These are phyloP conservation scores for Osmoderma eremita DNA, from an alignment of 2,888 invertebrate genomes.

Conservation along the genomic window DNA sequence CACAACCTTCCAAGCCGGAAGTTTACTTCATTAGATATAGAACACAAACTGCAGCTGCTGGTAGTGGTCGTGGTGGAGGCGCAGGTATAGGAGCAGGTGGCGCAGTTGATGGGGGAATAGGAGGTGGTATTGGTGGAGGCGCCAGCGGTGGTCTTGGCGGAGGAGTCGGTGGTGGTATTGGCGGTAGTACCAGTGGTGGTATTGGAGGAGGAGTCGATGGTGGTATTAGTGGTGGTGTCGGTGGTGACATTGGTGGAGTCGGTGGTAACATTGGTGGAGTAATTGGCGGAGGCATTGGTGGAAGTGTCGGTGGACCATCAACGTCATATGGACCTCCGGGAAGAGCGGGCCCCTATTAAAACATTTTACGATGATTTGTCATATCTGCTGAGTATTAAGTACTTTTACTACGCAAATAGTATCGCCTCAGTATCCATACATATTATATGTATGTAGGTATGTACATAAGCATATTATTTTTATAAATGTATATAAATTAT, in stretches of 20 bases:
- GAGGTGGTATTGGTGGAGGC: slow-evolving; percentile 59
- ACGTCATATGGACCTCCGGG: slow-evolving; percentile 61
- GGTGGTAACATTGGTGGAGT: slow-evolving; percentile 58
- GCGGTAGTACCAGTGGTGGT: no score
- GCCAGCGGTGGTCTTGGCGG: slow-evolving; percentile 56
- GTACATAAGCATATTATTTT: slow-evolving; percentile 33
- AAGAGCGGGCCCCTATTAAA: slow-evolving; percentile 60
- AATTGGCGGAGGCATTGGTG: slow-evolving; percentile 50
- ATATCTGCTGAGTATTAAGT: slow-evolving; percentile 6
- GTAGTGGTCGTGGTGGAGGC: slow-evolving; percentile 61
- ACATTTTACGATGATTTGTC: slow-evolving; percentile 37
- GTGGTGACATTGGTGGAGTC: slow-evolving; percentile 56
- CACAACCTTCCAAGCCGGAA: slow-evolving; percentile 88
- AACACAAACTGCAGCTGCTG: slow-evolving; percentile 70
- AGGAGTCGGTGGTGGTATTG: slow-evolving; percentile 61
- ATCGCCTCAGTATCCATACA: slow-evolving; percentile 22
- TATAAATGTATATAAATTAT: slow-evolving; percentile 30
- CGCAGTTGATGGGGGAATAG: slow-evolving; percentile 62
- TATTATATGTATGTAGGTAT: slow-evolving; percentile 6
- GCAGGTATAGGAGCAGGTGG: slow-evolving; percentile 48
- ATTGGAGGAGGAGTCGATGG: slow-evolving; percentile 54
- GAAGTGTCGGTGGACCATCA: slow-evolving; percentile 51
- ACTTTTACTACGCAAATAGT: slow-evolving; percentile 35
- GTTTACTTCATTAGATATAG: slow-evolving; percentile 90
- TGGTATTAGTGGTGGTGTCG: slow-evolving; percentile 59